These are phyloP conservation scores for Sebastes iracundus DNA, from an alignment of 2,797 vertebrate genomes.

Conservation along the genomic window DNA sequence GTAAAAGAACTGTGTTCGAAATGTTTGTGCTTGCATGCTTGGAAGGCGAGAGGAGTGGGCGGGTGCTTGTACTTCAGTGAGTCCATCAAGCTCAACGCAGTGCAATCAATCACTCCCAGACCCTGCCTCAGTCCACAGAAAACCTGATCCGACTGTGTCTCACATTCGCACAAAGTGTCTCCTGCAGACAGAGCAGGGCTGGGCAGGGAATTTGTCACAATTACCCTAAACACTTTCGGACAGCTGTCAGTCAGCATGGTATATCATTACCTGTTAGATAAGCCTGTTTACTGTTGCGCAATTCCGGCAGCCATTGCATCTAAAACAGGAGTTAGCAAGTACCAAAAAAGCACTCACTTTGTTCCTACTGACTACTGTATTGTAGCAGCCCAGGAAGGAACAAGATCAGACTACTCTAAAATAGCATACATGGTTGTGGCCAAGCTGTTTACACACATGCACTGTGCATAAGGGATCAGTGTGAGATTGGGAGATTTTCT, in stretches of 20 bases:
- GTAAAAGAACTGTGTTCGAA: conserved; percentile 87
- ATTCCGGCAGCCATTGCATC: conserved; percentile 23
- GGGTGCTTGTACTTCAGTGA: conserved; percentile 74
- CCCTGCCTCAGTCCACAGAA: conserved; percentile 51
- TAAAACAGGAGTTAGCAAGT: conserved; percentile 14
- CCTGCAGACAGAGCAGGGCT: neutral
- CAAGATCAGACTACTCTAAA: conserved; percentile 31
- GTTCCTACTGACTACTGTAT: conserved; percentile 1
- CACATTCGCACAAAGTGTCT: conserved; percentile 52
- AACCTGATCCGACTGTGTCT: conserved; percentile 71
- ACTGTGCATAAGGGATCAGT: conserved; percentile 43
- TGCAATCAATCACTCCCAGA: conserved; percentile 78
- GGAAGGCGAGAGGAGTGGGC: conserved; percentile 55
- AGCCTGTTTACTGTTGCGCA: conserved; percentile 22
- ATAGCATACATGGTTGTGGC: conserved; percentile 37
- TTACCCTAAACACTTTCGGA: conserved; percentile 23
- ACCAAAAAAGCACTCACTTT: conserved; percentile 2
- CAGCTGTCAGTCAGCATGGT: conserved; percentile 40
- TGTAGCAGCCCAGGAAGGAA: conserved; percentile 31
- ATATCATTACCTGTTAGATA: conserved; percentile 32
- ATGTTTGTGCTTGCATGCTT: conserved; percentile 92
- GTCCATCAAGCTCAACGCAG: conserved; percentile 75
- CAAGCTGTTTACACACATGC: conserved; percentile 54
- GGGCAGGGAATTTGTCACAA: conserved; percentile 32
- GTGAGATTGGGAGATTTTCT: conserved; percentile 60